phyloP scores from a whole-genome alignment of 2,113 vertebrate genomes.

The Benitochromis conjunctus region DNA sequence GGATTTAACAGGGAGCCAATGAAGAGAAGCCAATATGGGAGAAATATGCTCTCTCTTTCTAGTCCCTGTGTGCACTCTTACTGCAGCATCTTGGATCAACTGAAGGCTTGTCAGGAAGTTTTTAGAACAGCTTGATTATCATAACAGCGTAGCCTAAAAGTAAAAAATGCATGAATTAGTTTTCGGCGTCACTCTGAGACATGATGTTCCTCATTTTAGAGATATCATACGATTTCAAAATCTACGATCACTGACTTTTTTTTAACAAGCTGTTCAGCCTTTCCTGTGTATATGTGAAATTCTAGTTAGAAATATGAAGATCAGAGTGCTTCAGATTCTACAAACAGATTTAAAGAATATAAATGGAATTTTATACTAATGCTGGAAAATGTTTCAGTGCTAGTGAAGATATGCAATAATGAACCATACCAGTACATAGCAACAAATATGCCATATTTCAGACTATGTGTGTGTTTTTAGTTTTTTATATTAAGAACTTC shows the following conservation, averaged over 20 bases:
- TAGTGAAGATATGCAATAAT: background rate
- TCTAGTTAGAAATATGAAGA: background rate
- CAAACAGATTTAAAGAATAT: background rate
- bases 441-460: background rate
- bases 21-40: background rate
- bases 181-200: background rate
- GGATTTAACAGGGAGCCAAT: background rate
- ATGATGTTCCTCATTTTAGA: background rate
- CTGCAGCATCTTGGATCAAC: background rate
- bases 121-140: background rate
- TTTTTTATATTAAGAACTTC: background rate
- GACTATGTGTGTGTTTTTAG: background rate
- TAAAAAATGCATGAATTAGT: background rate
- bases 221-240: background rate
- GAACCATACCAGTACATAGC: background rate
- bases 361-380: background rate
- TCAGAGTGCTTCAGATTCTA: background rate
- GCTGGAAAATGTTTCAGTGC: background rate
- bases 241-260: background rate
- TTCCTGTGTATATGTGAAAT: background rate
- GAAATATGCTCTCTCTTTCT: background rate
- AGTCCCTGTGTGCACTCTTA: background rate
- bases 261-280: background rate
- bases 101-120: background rate
- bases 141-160: background rate